Base-by-base conservation (phyloP, 2,888 invertebrate genomes). In the Slavum lentiscoides region DNA sequence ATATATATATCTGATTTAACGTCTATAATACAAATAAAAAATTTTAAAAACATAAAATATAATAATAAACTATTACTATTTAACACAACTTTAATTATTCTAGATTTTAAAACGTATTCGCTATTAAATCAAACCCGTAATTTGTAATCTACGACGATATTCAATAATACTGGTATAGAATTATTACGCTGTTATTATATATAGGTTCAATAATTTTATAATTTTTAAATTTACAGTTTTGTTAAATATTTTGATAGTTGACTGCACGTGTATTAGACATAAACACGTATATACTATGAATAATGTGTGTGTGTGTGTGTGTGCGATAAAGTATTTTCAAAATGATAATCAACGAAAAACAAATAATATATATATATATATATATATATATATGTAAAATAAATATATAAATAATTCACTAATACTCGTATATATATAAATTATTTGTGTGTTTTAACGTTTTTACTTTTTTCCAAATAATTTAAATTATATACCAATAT, bases 51-150 rank as follows among this genome's bases (percentile, higher is more conserved):
- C 58, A 19, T 39, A 13, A 66, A 39, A 13, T 58, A 4, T 75
- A 23, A 64, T 64, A n/a, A 64, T 53, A 37, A 58, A 67, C 58
- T 74, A 62, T 58, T 75, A 21, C 5, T 49, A 21, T 66, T 66
- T 37, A 66, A 58, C 1, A 30, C 23, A 75, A 23, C 9, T 21
- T 66, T 39, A 58, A 66, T 55, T 39, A 75, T 39, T 74, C 64
- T 66, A 67, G 23, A 39, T 62, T 74, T 66, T 58, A 39, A 66
- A 58, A 74, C 30, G 30, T 74, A 66, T n/a, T 75, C 21, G 55
- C 21, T 67, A 75, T 23, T 23, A 19, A 11, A n/a, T 53, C 21
- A n/a, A 61, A 73, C 43, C 37, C 49, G 19, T 30, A 13, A 3
- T 53, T 69, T 53, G 17, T 59, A 72, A 61, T 15, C 43, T 39